Percentiles rank a stretch among this genome's conserved stretches.
Conservation (phyloP, 2,797 vertebrate genomes). For the Labroides dimidiatus region DNA sequence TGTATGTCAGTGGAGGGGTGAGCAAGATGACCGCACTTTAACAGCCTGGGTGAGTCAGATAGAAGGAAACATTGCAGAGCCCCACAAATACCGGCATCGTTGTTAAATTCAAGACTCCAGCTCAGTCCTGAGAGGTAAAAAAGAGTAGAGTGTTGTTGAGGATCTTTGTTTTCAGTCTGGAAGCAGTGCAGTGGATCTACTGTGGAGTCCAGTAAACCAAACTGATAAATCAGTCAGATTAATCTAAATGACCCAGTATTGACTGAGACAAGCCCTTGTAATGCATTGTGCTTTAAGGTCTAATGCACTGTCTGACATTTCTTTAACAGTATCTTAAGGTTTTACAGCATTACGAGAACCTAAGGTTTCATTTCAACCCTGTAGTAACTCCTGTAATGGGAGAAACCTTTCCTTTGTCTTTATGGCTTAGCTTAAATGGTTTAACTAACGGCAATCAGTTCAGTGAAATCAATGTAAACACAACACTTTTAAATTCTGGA, state of each 20-base stretch:
- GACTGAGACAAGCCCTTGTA: conserved; percentile 17
- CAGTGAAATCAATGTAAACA: too few species aligned
- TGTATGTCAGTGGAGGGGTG: conserved; percentile 24
- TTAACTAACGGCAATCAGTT: too few species aligned
- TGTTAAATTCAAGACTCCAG: conserved; percentile 17
- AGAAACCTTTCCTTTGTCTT: neutral
- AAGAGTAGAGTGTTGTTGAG: conserved; percentile 3
- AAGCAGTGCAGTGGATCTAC: conserved; percentile 1
- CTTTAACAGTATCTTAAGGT: conserved; percentile 4
- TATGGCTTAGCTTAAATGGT: too few species aligned
- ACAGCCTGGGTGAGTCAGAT: conserved; percentile 32
- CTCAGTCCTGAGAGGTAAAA: conserved; percentile 8
- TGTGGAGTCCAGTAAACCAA: too few species aligned
- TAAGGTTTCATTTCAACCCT: neutral
- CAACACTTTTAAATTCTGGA: too few species aligned
- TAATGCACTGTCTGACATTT: neutral
- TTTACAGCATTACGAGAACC: neutral
- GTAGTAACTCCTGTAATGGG: neutral
- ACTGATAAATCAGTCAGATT: conserved; percentile 32
- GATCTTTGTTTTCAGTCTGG: neutral
- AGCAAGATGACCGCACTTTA: conserved; percentile 29
- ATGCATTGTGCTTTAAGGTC: neutral
- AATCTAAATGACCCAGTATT: conserved; percentile 12
- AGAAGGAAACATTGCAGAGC: conserved; percentile 19
- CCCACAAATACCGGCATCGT: conserved; percentile 7